Evolutionary conservation across 2,888 invertebrate species (phyloP), one percentile per base, ranked within the genome.

Genomic region (Coleophora flavipennella): DNA sequence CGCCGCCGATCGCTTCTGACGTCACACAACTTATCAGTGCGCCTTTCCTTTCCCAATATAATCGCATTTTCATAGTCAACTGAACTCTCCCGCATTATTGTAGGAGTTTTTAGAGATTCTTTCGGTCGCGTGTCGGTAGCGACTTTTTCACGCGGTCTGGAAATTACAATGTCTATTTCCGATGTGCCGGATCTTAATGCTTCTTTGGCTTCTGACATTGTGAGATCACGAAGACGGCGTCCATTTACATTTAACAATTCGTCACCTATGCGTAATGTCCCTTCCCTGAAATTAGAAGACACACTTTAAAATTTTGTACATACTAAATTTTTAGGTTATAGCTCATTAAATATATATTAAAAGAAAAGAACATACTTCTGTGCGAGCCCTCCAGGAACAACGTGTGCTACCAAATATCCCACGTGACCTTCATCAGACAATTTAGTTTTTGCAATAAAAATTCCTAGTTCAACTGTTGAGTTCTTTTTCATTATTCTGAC

Each of bases 211-310:
- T 89, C 89, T 1, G 87, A 67, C 88, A 89, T 89, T 25, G 86
- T 87, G 12, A 92, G 72, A 36, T 90, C 90, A 4, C 89, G 86
- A 36, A 93, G 78, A 50, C 90, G 79, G 45, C 87, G 86, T 9
- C 92, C 92, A 59, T 92, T 92, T 4, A 92, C 91, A 48, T 91
- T 90, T 20, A 92, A 81, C 20, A 92, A 86, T 61, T 92, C 90
- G 60, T 92, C 92, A 10, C 91, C 91, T 27, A 90, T 86, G 39
- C 86, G 84, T 39, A 92, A 67, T 1, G 88, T 85, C 1, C 90
- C 90, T 55, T 91, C 90, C 52, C 89, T 88, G 71, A 40, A 73
- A 79, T 55, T 39, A 11, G 35, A 35, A 34, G 14, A 34, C 2
- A 34, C 12, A 33, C 12, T 26, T 26, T 33, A 35, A 36, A 13